Evolutionary conservation across 2,113 vertebrate species (phyloP), one percentile per base, ranked within the genome.

Genomic region (Blennius ocellaris): DNA sequence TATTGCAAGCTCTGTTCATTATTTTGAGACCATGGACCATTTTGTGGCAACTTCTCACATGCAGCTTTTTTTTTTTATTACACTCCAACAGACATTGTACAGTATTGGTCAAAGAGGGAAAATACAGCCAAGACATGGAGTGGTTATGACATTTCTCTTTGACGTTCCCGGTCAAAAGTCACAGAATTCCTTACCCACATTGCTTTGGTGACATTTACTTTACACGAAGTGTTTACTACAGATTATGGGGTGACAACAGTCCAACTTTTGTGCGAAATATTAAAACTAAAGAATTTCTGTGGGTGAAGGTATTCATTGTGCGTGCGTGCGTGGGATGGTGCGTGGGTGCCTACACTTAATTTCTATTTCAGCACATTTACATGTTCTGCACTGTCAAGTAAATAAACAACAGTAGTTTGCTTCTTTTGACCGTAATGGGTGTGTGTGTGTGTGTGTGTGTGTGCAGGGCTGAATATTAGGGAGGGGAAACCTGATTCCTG

Each of bases 171-270:
- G 68, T 62, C 77, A 81, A 83, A 78, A 74, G 74, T 50, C 58
- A 64, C 83, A 69, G 71, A 76, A 80, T 83, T 80, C 63, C 67
- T 61, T 81, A 63, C 56, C 21, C 0, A 62, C 21, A 30, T 30
- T 30, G 21, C 65, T 74, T 73, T 21, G 40, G 55, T 37, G 7
- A 80, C 87, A 87, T 72, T 80, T 79, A 61, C 82, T 53, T 82
- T 78, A 82, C 65, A 81, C 90, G 85, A 90, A 90, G 86, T 88
- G 82, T 86, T 89, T 85, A 89, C 12, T 55, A 83, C 55, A 78
- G 78, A 89, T 90, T 81, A 84, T 15, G 30, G 39, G 47, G 56
- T 61, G 81, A 74, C 67, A 82, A 61, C 75, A 80, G 56, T 63
- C 57, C 60, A 14, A 63, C 59, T 50, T 43, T 73, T 57, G 49